Percentiles rank a stretch among this genome's conserved stretches.
These are phyloP conservation scores for Steatornis caripensis DNA, from an alignment of 2,113 vertebrate species.

Conservation along the genomic window DNA sequence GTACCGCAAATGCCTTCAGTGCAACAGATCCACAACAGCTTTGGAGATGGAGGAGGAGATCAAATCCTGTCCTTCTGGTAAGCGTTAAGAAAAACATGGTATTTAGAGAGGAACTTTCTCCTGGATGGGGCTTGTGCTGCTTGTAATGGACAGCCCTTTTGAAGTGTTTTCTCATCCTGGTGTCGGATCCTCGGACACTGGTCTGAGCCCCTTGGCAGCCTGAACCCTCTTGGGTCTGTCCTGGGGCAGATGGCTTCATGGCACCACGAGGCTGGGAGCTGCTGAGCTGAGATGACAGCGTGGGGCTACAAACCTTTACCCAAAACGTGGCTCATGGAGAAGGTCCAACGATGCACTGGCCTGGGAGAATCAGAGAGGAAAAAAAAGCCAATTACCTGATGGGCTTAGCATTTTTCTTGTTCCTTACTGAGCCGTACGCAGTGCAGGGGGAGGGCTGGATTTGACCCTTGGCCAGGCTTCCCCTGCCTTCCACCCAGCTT, in stretches of 20 bases:
- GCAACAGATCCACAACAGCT: neutral
- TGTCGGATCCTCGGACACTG: neutral
- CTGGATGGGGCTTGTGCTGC: neutral
- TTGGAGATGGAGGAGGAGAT: neutral
- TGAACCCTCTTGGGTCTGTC: neutral
- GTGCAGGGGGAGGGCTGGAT: neutral
- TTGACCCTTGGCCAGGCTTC: neutral
- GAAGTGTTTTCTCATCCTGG: neutral
- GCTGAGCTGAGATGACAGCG: accelerated
- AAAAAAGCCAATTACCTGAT: neutral
- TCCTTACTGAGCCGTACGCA: accelerated
- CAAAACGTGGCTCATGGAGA: neutral
- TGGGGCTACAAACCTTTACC: neutral
- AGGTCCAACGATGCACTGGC: neutral
- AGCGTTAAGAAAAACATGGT: neutral
- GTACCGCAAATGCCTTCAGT: neutral
- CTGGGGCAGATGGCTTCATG: accelerated
- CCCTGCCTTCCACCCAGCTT: neutral
- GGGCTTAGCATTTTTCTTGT: neutral
- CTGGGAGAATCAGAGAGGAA: neutral
- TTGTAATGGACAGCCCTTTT: neutral
- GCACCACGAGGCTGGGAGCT: neutral
- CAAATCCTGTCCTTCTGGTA: neutral
- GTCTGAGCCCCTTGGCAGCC: neutral
- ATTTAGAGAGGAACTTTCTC: neutral